phyloP scores from a whole-genome alignment of 2,113 vertebrate genomes.

The Dermatemys mawii region DNA sequence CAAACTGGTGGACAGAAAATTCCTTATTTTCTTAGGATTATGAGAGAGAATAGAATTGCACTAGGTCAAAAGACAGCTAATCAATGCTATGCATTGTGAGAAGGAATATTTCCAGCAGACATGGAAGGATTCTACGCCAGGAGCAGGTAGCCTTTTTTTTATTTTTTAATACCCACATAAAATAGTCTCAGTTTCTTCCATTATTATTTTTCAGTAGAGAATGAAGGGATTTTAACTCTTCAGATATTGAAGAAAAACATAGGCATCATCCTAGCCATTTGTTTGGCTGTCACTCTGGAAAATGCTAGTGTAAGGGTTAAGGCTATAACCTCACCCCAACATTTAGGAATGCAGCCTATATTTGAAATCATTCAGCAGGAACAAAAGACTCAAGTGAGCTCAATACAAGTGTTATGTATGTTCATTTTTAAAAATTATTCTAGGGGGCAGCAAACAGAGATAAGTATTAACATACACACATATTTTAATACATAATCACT shows the following conservation, averaged over 20 bases:
- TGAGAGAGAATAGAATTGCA: not conserved
- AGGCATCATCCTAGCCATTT: not conserved
- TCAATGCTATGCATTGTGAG: rapidly evolving
- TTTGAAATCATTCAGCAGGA: slow-evolving; percentile 16
- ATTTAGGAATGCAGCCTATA: not conserved
- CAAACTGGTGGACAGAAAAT: rapidly evolving
- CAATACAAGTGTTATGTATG: not conserved
- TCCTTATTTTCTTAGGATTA: not conserved
- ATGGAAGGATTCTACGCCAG: not conserved
- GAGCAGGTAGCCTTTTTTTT: not conserved
- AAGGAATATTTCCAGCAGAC: not conserved
- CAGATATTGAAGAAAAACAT: not conserved
- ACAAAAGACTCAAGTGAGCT: not conserved
- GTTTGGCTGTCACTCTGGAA: not conserved
- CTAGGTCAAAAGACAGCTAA: not conserved
- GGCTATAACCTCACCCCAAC: not conserved
- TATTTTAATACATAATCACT: rapidly evolving
- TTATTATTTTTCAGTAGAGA: not conserved
- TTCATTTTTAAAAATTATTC: not conserved
- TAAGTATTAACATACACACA: not conserved
- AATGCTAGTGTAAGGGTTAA: not conserved
- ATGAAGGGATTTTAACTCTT: not conserved
- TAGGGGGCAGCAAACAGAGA: not conserved
- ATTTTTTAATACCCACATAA: not conserved
- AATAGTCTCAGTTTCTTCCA: not conserved